Conservation (phyloP, 2,797 vertebrate species). For the Parauchenoglanis ngamensis region DNA sequence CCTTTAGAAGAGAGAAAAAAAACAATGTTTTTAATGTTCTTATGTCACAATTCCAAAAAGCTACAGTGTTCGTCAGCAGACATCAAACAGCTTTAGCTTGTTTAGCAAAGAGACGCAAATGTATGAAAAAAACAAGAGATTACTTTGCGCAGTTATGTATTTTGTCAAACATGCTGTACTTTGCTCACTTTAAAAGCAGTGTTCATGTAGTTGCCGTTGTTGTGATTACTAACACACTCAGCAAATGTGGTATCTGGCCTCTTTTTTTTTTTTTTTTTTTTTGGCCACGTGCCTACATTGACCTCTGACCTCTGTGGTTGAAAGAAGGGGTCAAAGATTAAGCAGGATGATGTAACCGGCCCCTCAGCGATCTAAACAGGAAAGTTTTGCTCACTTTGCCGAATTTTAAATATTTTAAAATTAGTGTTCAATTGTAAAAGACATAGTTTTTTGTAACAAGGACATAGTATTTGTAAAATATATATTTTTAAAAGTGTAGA, state of each 20-base stretch:
- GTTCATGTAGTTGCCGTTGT: neutral
- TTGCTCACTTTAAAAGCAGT: neutral
- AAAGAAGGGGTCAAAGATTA: conserved; percentile 45
- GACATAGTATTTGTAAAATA: neutral
- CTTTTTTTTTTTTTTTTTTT: neutral
- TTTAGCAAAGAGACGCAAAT: neutral
- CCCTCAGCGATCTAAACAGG: neutral
- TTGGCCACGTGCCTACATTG: conserved; percentile 29
- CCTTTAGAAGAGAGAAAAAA: conserved; percentile 11
- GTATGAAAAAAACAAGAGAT: neutral
- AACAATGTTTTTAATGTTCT: conserved; percentile 26
- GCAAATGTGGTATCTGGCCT: neutral
- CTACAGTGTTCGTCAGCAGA: neutral
- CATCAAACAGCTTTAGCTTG: neutral
- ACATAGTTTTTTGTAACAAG: neutral
- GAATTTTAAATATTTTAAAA: neutral
- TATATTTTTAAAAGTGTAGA: neutral
- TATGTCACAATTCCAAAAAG: conserved; percentile 36
- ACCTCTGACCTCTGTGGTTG: conserved; percentile 54
- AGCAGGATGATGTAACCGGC: conserved; percentile 40
- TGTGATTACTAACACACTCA: neutral
- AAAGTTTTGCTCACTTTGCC: neutral
- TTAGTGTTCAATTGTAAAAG: neutral
- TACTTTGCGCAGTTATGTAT: neutral
- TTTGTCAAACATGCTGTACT: neutral